Conservation (phyloP, 2,113 vertebrate genomes). For the Aphyosemion australe region DNA sequence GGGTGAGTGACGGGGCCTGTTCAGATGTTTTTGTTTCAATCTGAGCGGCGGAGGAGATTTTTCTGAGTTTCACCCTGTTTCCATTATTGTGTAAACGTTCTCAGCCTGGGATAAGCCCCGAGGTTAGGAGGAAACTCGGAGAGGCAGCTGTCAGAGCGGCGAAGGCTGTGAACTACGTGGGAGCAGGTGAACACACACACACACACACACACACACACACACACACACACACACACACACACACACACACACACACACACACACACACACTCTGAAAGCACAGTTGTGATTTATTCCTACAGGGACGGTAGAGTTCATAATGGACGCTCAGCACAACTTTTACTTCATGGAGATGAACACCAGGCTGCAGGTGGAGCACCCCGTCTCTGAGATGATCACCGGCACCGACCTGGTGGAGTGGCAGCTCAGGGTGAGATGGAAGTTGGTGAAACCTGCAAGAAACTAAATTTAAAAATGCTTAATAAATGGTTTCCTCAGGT, state of each 20-base stretch:
- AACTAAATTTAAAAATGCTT: background rate
- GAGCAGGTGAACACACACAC: conserved; percentile 84
- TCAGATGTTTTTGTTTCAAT: background rate
- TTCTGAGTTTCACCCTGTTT: no score
- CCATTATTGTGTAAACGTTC: background rate
- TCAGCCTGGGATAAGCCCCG: conserved; percentile 91
- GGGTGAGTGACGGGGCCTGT: conserved; percentile 76
- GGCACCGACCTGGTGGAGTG: conserved; percentile 97
- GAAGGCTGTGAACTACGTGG: conserved; percentile 94
- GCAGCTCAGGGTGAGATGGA: conserved; percentile 89
- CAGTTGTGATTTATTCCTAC: background rate
- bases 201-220: background rate
- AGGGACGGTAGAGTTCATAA: conserved; percentile 99
- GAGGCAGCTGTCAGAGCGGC: conserved; percentile 95
- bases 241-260: background rate
- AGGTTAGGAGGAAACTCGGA: conserved; percentile 89
- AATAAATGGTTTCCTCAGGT: conserved; percentile 76
- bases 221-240: background rate
- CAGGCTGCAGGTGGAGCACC: conserved; percentile 96
- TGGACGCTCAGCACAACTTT: conserved; percentile 95
- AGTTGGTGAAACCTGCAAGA: background rate
- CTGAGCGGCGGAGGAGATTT: no score
- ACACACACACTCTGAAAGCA: background rate
- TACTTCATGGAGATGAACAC: conserved; percentile 99
- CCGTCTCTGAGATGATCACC: conserved; percentile 97